These are phyloP conservation scores for Lottia gigantea DNA, from an alignment of 2,888 invertebrate species.

Conservation along the genomic window DNA sequence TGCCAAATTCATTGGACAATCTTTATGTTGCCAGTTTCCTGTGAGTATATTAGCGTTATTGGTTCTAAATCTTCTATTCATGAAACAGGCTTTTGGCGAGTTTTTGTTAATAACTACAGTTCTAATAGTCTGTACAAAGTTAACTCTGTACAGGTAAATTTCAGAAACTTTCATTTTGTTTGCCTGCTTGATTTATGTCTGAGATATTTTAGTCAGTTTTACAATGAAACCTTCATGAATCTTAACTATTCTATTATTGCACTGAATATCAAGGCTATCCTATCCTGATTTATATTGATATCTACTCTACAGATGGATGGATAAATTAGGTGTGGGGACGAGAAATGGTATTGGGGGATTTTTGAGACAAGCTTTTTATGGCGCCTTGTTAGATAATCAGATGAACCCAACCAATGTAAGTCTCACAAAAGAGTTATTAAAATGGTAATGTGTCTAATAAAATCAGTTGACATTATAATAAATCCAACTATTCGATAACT, in stretches of 20 bases:
- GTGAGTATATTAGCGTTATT: background rate
- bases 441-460: too few species aligned
- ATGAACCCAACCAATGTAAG: slow-evolving; percentile 1
- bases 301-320: background rate
- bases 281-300: background rate
- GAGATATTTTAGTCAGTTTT: background rate
- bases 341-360: background rate
- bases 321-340: background rate
- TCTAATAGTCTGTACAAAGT: too few species aligned
- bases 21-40: background rate
- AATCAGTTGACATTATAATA: too few species aligned
- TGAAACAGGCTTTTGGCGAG: too few species aligned
- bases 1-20: background rate
- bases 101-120: too few species aligned
- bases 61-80: too few species aligned
- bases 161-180: background rate
- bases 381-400: background rate
- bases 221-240: background rate
- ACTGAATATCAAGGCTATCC: too few species aligned
- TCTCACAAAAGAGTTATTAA: too few species aligned
- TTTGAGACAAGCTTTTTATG: background rate
- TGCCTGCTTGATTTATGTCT: background rate
- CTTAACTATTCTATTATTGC: too few species aligned
- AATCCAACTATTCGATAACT: too few species aligned
- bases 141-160: too few species aligned